Evolutionary conservation across 2,113 vertebrate species (phyloP), one percentile per base, ranked within the genome.

Genomic region (Protomyctophum bolini): DNA sequence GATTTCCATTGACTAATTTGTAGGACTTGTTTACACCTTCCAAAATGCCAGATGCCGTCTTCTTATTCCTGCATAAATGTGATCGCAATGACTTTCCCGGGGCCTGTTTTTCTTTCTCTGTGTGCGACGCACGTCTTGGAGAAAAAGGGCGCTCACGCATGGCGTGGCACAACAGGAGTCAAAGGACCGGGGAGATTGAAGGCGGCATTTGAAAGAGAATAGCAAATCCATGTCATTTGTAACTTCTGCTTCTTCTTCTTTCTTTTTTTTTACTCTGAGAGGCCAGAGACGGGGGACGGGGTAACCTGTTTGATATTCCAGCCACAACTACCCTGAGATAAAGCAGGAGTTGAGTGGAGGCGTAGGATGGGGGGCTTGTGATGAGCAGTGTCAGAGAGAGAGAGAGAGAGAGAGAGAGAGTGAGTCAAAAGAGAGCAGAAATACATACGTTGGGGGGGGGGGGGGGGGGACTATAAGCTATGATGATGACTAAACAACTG

Each of bases 241-340:
- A 82, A 68, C 29, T 69, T 78, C 77, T 66, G 52, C 65, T 79
- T 66, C 45, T 21, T 55, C 65, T 72, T 60, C 67, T 60, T 69
- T n/a, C 41, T 41, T 69, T 48, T 61, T 75, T 50, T 56, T 66
- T 1, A n/a, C 28, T 54, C 33, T 6, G 49, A 75, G 59, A 76
- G 56, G 57, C 72, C 56, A 63, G 59, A 67, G 58, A 78, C 33
- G 50, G 50, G 2, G 33, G 52, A 21, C 21, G 55, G 67, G 76
- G 72, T 49, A 73, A 68, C 10, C 64, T 76, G 75, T 61, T 87
- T 88, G 77, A 79, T 85, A 85, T 90, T 82, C 83, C 3, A 49
- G 58, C 79, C 72, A 84, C 81, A 83, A 41, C 58, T 68, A 69
- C 6, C 8, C 68, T 52, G 64, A 73, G 64, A 72, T 33, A 57